phyloP scores from a whole-genome alignment of 1,140 invertebrate genomes.

The Penaeus chinensis region DNA sequence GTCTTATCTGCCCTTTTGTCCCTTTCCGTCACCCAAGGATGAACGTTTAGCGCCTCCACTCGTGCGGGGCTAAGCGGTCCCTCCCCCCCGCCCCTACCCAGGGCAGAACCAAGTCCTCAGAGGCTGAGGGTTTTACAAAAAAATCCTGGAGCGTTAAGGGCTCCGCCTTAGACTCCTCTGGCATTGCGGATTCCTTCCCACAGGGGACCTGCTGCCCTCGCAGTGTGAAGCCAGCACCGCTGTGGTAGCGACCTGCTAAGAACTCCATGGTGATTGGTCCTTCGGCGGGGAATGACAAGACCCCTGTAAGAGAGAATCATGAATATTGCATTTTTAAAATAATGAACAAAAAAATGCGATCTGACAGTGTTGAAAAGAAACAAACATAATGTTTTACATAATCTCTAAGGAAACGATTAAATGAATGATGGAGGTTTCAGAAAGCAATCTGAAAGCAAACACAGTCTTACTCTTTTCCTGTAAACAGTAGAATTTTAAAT shows the following conservation, averaged over 20 bases:
- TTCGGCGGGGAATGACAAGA: not conserved
- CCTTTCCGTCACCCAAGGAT: not conserved
- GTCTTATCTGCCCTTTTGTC: not conserved
- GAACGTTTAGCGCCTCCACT: not conserved
- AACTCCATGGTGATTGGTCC: constrained; percentile 12
- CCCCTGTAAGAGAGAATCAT: not conserved
- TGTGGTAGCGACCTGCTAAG: constrained; percentile 1
- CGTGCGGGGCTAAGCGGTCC: not conserved
- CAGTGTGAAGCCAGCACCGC: constrained; percentile 9
- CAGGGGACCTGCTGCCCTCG: constrained; percentile 14
- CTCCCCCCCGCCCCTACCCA: not conserved
- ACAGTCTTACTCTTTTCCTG: too few relatives aligned
- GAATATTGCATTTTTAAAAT: not conserved
- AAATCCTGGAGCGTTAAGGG: not conserved
- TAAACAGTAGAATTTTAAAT: too few relatives aligned
- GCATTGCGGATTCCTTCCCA: too few relatives aligned
- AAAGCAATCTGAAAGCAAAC: too few relatives aligned
- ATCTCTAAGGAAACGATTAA: too few relatives aligned
- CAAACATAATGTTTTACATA: too few relatives aligned
- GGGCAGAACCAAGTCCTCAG: not conserved
- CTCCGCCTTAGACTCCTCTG: not conserved
- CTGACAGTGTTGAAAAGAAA: too few relatives aligned
- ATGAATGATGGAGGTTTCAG: too few relatives aligned
- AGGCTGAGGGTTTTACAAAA: not conserved
- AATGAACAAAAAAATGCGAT: not conserved